Evolutionary conservation across 2,113 vertebrate species (phyloP), one percentile per base, ranked within the genome.

Genomic region (Clarias gariepinus): DNA sequence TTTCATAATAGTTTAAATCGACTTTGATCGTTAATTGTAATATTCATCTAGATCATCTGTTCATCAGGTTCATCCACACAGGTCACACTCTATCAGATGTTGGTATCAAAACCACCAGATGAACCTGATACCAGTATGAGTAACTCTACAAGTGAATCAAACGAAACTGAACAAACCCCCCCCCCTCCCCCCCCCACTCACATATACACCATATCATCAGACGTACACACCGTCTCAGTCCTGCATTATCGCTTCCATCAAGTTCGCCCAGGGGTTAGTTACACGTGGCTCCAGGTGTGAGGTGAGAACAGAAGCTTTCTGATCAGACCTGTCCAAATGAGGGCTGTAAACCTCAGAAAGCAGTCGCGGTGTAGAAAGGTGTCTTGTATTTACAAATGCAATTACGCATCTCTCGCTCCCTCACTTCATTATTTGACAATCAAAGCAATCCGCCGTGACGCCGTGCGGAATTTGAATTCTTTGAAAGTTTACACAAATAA

Each of bases 401-500:
- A 90, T 90, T 88, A 89, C 66, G 69, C 76, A 79, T n/a, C 63
- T 66, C 82, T 85, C 73, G 30, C 78, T 85, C 87, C 87, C 55
- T 63, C 74, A 30, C 86, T 85, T 68, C 81, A 83, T 87, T 87
- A 90, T 84, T 71, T 86, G 84, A 87, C 88, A 91, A 71, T 71
- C 88, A 78, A 83, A 82, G 83, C 82, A 68, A 87, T 89, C 84
- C 88, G 74, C 78, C 80, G 69, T 90, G 89, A 91, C 90, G 90
- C 86, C 61, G 85, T 69, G 88, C 82, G 83, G 88, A 91, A 88
- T 90, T 90, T 81, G 90, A 91, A 91, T 88, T 83, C 86, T 86
- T 88, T 81, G 76, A 88, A 91, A 87, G 80, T 90, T 88, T 89
- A 86, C 89, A 89, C 85, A 87, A 88, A 87, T 92, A 88, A 77